Percentiles rank a stretch among this genome's conserved stretches.
Evolutionary conservation across 2,113 vertebrate species (phyloP).

Genomic region (Mungos mungo): DNA sequence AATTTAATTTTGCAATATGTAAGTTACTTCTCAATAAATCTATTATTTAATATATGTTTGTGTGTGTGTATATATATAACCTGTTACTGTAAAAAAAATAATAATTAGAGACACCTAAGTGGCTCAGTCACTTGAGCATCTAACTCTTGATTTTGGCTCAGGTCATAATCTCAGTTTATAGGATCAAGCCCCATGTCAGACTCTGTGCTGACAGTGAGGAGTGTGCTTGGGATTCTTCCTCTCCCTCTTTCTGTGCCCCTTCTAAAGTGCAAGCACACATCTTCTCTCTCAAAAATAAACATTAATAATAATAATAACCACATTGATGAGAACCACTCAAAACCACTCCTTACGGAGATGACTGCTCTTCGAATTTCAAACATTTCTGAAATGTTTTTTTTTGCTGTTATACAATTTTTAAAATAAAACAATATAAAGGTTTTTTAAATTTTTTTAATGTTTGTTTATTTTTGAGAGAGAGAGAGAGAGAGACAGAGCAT

Average conservation of each 20-base stretch:
- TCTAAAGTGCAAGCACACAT: no score
- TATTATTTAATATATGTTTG: not conserved
- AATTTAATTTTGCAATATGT: not conserved
- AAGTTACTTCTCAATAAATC: not conserved
- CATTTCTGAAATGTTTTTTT: not conserved
- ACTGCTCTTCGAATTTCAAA: not conserved
- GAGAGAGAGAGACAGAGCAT: not conserved
- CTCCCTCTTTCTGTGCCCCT: no score
- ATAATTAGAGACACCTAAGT: not conserved
- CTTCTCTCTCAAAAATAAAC: no score
- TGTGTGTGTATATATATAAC: not conserved
- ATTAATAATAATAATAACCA: not conserved
- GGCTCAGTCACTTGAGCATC: no score
- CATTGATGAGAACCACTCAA: not conserved
- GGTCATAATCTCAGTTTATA: no score
- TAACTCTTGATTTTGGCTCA: no score
- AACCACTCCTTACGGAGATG: not conserved
- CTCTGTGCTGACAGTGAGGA: no score
- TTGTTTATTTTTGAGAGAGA: not conserved
- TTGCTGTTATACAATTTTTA: not conserved
- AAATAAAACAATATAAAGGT: conserved; percentile 5
- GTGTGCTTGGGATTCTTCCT: no score
- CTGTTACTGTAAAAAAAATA: not conserved
- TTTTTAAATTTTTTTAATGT: not conserved
- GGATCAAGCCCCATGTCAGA: no score